Evolutionary conservation across 2,113 vertebrate species (phyloP), one percentile per base, ranked within the genome.

Genomic region (Anseranas semipalmata): DNA sequence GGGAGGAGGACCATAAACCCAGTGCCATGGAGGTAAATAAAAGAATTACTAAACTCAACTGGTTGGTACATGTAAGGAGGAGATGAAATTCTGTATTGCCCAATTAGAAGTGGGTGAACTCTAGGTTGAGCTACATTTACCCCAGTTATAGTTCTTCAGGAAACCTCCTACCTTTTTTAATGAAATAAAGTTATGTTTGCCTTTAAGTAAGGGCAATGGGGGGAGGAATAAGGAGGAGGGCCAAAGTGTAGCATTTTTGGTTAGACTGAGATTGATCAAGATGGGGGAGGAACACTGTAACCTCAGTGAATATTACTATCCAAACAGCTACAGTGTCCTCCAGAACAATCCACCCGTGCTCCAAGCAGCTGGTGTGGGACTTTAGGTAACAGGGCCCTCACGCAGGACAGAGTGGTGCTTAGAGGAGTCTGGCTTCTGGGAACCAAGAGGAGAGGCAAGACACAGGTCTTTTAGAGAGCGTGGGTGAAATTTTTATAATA

Each of bases 21-120:
- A 0, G 9, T 85, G 28, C 28, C 1, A 1, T 53, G 32, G 18
- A 3, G 3, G 10, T 41, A 21, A 21, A 19, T 39, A n/a, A 14
- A 73, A 66, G 39, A 76, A 80, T 41, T 4, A 18, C 1, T 3
- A 15, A 77, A 80, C 12, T 71, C 33, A 41, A 1, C 24, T 20
- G 5, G 8, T 10, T 67, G 9, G 3, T 39, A 6, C 27, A n/a
- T 27, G 12, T 5, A 76, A 60, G 76, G 35, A 73, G 4, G 50
- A 84, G 45, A 28, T 2, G 17, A 67, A 89, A 85, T 22, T 5
- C 15, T 65, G 0, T 33, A 33, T 39, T 76, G 15, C 24, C 9
- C 12, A 37, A 6, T 19, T 19, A 59, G n/a, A 72, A 70, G 48
- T 27, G 5, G 5, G 6, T 1, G 5, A 83, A 21, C 9, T 70